Evolutionary conservation across 2,113 vertebrate genomes (phyloP).

Genomic region (Proterorhinus semilunaris): DNA sequence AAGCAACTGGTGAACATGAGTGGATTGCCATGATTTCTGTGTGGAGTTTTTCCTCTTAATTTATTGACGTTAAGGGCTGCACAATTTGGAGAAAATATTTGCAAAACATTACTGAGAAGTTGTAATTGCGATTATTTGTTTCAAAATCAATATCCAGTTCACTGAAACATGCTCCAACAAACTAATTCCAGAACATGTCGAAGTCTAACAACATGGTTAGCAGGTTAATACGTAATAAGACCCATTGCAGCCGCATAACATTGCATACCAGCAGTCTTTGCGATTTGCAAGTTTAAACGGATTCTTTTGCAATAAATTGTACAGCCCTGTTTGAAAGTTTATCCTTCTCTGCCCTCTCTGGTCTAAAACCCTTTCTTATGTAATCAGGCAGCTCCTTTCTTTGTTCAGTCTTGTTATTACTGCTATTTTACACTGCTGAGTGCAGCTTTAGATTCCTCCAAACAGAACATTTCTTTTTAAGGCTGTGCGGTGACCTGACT

Average conservation of each 20-base stretch:
- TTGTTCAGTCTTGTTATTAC: neutral
- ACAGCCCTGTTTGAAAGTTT: constrained; percentile 13
- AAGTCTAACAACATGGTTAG: too few species aligned
- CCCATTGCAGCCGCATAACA: too few species aligned
- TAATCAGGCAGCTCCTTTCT: constrained; percentile 8
- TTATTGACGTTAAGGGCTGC: too few species aligned
- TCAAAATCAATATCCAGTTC: too few species aligned
- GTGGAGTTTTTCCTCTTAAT: constrained; percentile 42
- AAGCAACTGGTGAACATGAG: constrained; percentile 54
- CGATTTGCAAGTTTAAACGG: constrained; percentile 29
- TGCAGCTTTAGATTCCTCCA: constrained; percentile 2
- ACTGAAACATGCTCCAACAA: too few species aligned
- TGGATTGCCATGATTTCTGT: constrained; percentile 61
- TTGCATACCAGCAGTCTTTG: neutral
- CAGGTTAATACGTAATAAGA: too few species aligned
- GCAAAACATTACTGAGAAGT: too few species aligned
- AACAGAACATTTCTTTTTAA: constrained; percentile 5
- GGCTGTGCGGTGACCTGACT: constrained; percentile 41
- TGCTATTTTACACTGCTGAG: neutral
- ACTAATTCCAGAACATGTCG: too few species aligned
- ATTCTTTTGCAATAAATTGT: too few species aligned
- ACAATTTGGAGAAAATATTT: too few species aligned
- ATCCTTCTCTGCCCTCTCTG: constrained; percentile 37
- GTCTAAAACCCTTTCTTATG: constrained; percentile 12
- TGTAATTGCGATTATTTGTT: too few species aligned